Conservation (phyloP, 2,113 vertebrate species). For the Xyliphius kryptos region DNA sequence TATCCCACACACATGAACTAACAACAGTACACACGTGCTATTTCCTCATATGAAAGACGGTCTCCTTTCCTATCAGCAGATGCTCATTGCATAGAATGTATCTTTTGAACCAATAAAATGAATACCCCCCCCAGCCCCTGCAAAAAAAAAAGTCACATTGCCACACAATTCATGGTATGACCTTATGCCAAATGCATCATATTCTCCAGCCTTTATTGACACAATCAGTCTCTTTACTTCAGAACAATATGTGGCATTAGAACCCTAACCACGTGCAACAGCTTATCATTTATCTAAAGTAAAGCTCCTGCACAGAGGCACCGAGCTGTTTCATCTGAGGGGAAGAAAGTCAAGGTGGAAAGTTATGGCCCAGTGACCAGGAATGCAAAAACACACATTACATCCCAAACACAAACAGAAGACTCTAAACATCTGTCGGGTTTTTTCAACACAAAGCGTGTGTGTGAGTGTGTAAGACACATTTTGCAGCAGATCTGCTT, state of each 20-base stretch:
- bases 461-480: neutral
- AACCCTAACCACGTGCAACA: neutral
- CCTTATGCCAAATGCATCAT: too few species aligned
- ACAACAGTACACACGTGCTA: too few species aligned
- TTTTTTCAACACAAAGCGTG: neutral
- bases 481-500: neutral
- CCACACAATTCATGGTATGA: too few species aligned
- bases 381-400: constrained; percentile 3
- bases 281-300: neutral
- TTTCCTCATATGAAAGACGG: too few species aligned
- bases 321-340: neutral
- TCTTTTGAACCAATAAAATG: too few species aligned
- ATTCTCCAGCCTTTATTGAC: too few species aligned
- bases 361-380: neutral
- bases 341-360: neutral
- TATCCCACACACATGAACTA: too few species aligned
- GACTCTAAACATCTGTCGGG: neutral
- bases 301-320: neutral
- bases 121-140: too few species aligned
- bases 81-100: too few species aligned
- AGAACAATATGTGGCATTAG: neutral
- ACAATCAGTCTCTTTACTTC: too few species aligned
- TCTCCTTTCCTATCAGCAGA: too few species aligned
- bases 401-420: neutral
- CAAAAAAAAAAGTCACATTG: too few species aligned